Conservation (phyloP, 2,888 invertebrate genomes). For the Cetonia aurata region DNA sequence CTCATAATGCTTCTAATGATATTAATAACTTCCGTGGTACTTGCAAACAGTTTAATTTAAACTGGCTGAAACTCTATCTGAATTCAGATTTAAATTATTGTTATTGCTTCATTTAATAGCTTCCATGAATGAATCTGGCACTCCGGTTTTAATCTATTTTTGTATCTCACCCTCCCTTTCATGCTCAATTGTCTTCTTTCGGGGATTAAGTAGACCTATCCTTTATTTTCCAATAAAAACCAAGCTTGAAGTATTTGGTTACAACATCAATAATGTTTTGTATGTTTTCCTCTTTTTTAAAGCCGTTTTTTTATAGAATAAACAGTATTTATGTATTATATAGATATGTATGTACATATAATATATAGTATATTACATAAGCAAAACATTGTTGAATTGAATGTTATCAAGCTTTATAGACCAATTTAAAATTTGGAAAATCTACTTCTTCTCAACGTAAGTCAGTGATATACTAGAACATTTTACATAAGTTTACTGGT, state of each 20-base stretch:
- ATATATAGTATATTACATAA: too few species aligned
- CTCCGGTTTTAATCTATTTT: constrained; percentile 46
- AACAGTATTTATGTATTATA: too few species aligned
- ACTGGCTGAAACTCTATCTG: constrained; percentile 54
- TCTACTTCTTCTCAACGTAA: too few species aligned
- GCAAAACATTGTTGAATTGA: too few species aligned
- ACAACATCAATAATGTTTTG: not conserved
- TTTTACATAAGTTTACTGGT: too few species aligned
- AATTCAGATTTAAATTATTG: constrained; percentile 56
- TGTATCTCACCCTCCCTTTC: constrained; percentile 28
- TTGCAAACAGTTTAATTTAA: constrained; percentile 56
- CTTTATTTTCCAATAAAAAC: constrained; percentile 6
- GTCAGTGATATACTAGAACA: too few species aligned
- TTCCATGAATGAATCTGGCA: constrained; percentile 40
- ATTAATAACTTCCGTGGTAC: constrained; percentile 55
- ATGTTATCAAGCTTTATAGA: too few species aligned
- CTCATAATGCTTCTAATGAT: constrained; percentile 50
- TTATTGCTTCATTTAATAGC: constrained; percentile 53
- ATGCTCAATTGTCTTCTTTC: constrained; percentile 32
- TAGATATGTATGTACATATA: too few species aligned
- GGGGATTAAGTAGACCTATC: constrained; percentile 18
- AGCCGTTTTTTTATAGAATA: too few species aligned
- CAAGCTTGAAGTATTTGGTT: constrained; percentile 1
- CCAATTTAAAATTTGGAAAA: too few species aligned
- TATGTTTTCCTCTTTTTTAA: not conserved